Percentiles rank a stretch among this genome's conserved stretches.
Evolutionary conservation across 1,140 invertebrate species (phyloP).

Genomic region (Psilanteris sp.): DNA sequence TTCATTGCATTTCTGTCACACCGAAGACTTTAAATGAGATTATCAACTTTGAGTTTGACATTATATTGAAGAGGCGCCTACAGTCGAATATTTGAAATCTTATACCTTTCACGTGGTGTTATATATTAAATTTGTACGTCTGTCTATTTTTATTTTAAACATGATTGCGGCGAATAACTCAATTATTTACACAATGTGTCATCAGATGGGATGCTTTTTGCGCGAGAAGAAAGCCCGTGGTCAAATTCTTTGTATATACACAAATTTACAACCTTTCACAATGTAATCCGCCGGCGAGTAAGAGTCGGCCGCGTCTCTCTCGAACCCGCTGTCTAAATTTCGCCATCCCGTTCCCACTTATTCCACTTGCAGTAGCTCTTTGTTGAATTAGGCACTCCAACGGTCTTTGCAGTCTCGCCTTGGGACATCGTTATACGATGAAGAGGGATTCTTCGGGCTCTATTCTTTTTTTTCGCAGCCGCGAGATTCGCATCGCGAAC

Average conservation of each 20-base stretch:
- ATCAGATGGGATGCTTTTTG: slow-evolving; percentile 6
- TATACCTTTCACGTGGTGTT: slow-evolving; percentile 4
- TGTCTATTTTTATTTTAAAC: not conserved
- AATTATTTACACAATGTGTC: slow-evolving; percentile 35
- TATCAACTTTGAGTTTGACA: slow-evolving; percentile 54
- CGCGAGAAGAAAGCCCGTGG: slow-evolving; percentile 15
- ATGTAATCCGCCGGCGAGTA: slow-evolving; percentile 46
- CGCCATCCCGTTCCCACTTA: slow-evolving; percentile 30
- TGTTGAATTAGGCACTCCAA: slow-evolving; percentile 66
- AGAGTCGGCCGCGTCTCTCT: slow-evolving; percentile 50
- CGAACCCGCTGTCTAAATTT: slow-evolving; percentile 19
- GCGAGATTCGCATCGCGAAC: slow-evolving; percentile 29
- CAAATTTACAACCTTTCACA: slow-evolving; percentile 54
- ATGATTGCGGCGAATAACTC: not conserved
- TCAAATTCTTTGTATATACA: slow-evolving; percentile 46
- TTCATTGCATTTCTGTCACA: slow-evolving; percentile 60
- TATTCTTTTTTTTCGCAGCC: slow-evolving; percentile 19
- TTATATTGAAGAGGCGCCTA: slow-evolving; percentile 41
- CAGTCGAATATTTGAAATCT: slow-evolving; percentile 44
- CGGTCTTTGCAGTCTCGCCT: slow-evolving; percentile 65
- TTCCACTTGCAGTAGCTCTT: slow-evolving; percentile 54
- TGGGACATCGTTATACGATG: slow-evolving; percentile 67
- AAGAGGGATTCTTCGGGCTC: slow-evolving; percentile 53
- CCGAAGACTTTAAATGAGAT: slow-evolving; percentile 59
- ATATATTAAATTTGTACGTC: slow-evolving; percentile 18